Evolutionary conservation across 1,140 invertebrate species (phyloP).

Genomic region (Plodia interpunctella): DNA sequence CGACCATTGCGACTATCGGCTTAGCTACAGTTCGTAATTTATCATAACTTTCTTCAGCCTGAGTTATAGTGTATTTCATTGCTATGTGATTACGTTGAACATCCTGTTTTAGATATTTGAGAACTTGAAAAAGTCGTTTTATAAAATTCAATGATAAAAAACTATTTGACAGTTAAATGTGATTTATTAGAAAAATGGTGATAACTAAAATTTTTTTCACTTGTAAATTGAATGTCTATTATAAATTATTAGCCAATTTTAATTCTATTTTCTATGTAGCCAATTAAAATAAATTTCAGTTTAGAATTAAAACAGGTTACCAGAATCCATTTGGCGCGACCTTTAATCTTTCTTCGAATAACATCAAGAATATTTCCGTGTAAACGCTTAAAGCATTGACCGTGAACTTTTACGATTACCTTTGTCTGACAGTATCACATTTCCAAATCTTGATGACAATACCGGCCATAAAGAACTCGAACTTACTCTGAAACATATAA

Average conservation of each 20-base stretch:
- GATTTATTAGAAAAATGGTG: too few relatives aligned
- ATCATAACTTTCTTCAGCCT: neutral
- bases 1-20: neutral
- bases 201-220: too few relatives aligned
- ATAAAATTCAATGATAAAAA: too few relatives aligned
- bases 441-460: slow-evolving; percentile 62
- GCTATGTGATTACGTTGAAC: too few relatives aligned
- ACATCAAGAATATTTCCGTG: slow-evolving; percentile 26
- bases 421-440: slow-evolving; percentile 38
- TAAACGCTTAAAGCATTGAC: slow-evolving; percentile 38
- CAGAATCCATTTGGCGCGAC: neutral
- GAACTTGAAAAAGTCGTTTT: too few relatives aligned
- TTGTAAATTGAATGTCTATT: too few relatives aligned
- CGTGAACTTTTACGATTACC: slow-evolving; percentile 44
- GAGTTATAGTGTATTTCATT: neutral
- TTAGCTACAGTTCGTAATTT: neutral
- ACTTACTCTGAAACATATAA: slow-evolving; percentile 18
- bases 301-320: neutral
- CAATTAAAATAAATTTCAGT: neutral
- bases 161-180: too few relatives aligned
- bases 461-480: slow-evolving; percentile 47
- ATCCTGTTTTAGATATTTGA: too few relatives aligned
- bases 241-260: too few relatives aligned
- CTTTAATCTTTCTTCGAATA: slow-evolving; percentile 9
- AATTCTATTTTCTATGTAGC: too few relatives aligned